phyloP scores from a whole-genome alignment of 2,113 vertebrate species.

The Chaetorhynchus papuensis region DNA sequence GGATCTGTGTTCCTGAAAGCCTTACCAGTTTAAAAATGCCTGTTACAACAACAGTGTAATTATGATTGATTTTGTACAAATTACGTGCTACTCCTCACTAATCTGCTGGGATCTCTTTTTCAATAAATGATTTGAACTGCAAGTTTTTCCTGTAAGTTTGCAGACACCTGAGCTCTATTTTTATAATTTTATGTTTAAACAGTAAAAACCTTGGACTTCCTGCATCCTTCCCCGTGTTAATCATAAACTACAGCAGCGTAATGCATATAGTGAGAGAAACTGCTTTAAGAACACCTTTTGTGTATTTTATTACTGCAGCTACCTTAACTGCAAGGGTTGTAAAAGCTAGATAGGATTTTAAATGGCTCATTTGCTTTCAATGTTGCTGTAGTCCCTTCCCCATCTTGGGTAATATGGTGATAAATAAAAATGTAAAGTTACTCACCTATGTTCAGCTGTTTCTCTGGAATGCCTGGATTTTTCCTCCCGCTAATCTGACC shows the following conservation, averaged over 20 bases:
- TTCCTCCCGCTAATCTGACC: not conserved
- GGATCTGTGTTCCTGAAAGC: slow-evolving; percentile 55
- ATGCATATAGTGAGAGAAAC: not conserved
- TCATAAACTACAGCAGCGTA: not conserved
- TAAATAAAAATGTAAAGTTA: not conserved
- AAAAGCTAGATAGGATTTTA: not conserved
- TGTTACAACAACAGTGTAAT: slow-evolving; percentile 46
- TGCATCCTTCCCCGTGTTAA: not conserved
- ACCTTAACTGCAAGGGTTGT: not conserved
- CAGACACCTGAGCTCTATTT: not conserved
- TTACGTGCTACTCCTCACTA: slow-evolving; percentile 17
- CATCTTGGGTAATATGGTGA: fast-evolving
- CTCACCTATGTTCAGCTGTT: not conserved
- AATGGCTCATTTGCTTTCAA: not conserved
- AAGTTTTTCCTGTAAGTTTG: not conserved
- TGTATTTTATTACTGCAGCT: not conserved
- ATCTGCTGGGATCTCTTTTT: slow-evolving; percentile 54
- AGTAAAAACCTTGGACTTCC: not conserved
- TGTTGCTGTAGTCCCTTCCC: not conserved
- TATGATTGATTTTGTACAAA: slow-evolving; percentile 56
- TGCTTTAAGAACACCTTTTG: not conserved
- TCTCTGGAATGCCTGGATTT: not conserved
- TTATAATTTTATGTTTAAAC: not conserved
- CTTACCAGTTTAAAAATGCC: slow-evolving; percentile 64
- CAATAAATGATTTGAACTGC: slow-evolving; percentile 62